Evolutionary conservation across 1,140 invertebrate species (phyloP).

Genomic region (Penaeus vannamei): DNA sequence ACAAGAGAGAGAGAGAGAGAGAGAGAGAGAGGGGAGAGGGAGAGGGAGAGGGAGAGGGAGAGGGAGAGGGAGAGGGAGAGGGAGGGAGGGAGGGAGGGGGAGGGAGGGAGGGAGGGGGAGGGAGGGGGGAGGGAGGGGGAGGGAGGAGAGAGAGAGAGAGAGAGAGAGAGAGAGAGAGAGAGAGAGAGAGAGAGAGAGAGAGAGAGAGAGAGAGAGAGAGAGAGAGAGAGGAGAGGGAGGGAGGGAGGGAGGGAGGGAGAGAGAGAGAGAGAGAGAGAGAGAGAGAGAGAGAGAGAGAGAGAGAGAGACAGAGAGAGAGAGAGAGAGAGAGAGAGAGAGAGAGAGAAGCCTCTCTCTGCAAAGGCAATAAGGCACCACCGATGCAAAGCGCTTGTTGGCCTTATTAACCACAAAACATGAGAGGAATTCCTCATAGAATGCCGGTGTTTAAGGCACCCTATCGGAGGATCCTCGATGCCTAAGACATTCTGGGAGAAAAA

Average conservation of each 20-base stretch:
- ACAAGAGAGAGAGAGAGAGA: not conserved
- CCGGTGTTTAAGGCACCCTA: too few relatives aligned
- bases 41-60: not conserved
- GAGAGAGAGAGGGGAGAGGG: not conserved
- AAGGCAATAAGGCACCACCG: too few relatives aligned
- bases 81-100: not conserved
- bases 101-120: not conserved
- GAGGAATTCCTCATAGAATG: too few relatives aligned
- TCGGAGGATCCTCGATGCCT: too few relatives aligned
- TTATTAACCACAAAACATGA: too few relatives aligned
- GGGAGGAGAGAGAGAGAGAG: not conserved
- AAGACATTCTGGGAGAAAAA: too few relatives aligned
- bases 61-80: not conserved
- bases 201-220: not conserved
- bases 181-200: not conserved
- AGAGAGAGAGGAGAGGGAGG: not conserved
- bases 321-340: too few relatives aligned
- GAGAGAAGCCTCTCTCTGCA: too few relatives aligned
- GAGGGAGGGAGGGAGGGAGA: not conserved
- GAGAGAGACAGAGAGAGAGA: too few relatives aligned
- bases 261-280: not conserved
- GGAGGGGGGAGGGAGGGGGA: not conserved
- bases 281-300: too few relatives aligned
- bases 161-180: not conserved
- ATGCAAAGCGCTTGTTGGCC: too few relatives aligned